phyloP scores from a whole-genome alignment of 2,888 invertebrate species.

The Tetramorium bicarinatum region DNA sequence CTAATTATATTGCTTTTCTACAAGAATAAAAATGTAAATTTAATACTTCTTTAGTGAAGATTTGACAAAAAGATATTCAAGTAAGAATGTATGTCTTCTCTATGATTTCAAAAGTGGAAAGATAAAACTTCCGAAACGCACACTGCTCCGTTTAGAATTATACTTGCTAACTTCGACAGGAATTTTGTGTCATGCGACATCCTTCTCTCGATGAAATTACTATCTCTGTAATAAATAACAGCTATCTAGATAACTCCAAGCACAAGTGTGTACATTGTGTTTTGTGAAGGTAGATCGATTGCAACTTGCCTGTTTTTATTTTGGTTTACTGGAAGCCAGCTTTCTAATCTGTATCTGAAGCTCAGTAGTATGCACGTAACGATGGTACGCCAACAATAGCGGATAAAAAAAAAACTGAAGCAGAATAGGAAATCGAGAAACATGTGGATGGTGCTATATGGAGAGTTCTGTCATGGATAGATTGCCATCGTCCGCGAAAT shows the following conservation, averaged over 20 bases:
- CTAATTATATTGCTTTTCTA: not conserved
- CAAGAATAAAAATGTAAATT: not conserved
- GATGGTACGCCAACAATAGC: slow-evolving; percentile 56
- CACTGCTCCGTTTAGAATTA: not conserved
- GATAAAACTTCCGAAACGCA: not conserved
- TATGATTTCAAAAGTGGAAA: not conserved
- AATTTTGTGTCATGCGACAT: slow-evolving; percentile 1
- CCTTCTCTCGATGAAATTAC: slow-evolving; percentile 10
- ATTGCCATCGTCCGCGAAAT: slow-evolving; percentile 67
- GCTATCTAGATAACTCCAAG: slow-evolving; percentile 18
- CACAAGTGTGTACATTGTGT: not conserved
- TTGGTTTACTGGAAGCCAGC: slow-evolving; percentile 63
- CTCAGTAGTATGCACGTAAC: slow-evolving; percentile 58
- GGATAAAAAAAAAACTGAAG: slow-evolving; percentile 42
- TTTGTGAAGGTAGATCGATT: slow-evolving; percentile 57
- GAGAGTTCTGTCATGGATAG: slow-evolving; percentile 48
- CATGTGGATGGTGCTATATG: slow-evolving; percentile 10
- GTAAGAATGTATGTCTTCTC: not conserved
- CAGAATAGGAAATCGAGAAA: slow-evolving; percentile 41
- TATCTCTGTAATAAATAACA: slow-evolving; percentile 30
- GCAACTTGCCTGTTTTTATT: slow-evolving; percentile 57
- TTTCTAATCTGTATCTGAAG: slow-evolving; percentile 71
- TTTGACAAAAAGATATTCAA: not conserved
- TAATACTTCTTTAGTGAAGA: not conserved
- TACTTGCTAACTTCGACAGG: not conserved